These are phyloP conservation scores for Archips xylosteana DNA, from an alignment of 2,888 invertebrate species.

Conservation along the genomic window DNA sequence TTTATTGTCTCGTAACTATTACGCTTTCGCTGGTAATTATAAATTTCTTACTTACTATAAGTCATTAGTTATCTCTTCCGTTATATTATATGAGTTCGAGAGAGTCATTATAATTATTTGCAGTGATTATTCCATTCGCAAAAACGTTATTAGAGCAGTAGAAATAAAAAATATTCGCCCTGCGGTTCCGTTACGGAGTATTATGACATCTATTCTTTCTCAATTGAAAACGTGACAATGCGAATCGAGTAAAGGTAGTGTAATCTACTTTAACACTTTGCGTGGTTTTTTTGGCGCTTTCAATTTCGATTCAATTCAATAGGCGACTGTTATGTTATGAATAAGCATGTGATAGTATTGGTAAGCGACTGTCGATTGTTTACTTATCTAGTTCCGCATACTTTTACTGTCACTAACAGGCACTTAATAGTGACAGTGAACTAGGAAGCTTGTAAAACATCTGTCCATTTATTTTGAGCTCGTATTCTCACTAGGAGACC, in stretches of 20 bases:
- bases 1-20: no score
- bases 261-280: constrained; percentile 25
- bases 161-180: constrained; percentile 12
- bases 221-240: constrained; percentile 36
- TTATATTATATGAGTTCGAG: neutral
- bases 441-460: neutral
- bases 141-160: constrained; percentile 32
- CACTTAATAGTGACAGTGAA: neutral
- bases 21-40: no score
- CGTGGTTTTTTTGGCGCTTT: constrained; percentile 26
- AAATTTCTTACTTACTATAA: no score
- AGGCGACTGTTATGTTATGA: neutral
- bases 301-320: constrained; percentile 15
- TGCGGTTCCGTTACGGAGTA: constrained; percentile 28
- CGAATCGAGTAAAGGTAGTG: constrained; percentile 16
- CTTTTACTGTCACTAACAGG: no score
- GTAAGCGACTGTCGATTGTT: neutral
- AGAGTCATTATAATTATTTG: constrained; percentile 10
- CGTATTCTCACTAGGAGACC: no score
- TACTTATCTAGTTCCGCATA: constrained; percentile 14
- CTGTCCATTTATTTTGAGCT: neutral
- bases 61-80: neutral
- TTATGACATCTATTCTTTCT: constrained; percentile 34
- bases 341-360: constrained; percentile 12
- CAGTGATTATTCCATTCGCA: constrained; percentile 1